phyloP scores from a whole-genome alignment of 2,113 vertebrate genomes.

The Prochilodus magdalenae region DNA sequence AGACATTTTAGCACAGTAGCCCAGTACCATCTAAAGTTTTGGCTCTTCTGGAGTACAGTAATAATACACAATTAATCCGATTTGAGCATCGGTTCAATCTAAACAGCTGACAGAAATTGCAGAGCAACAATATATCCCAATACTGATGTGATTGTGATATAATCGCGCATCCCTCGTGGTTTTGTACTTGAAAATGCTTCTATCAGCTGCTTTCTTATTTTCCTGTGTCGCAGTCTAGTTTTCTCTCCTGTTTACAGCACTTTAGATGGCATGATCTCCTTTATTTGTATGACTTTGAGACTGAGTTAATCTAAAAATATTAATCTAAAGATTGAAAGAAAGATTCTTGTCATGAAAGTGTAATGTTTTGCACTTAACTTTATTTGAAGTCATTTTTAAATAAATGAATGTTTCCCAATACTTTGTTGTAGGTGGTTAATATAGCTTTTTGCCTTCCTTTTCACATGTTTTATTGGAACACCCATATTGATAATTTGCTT shows the following conservation, averaged over 20 bases:
- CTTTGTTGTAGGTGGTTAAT: not conserved
- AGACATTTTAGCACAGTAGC: too few species aligned
- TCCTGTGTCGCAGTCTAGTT: not conserved
- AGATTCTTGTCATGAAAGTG: not conserved
- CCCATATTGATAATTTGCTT: not conserved
- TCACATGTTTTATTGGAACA: not conserved
- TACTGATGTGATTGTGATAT: too few species aligned
- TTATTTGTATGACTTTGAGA: constrained; percentile 43
- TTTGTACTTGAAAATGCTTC: not conserved
- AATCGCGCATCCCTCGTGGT: not conserved
- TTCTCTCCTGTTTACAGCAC: not conserved
- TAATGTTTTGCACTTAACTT: not conserved
- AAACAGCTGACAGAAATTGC: too few species aligned
- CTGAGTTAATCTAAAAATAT: constrained; percentile 3
- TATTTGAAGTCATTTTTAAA: constrained; percentile 13
- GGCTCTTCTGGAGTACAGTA: too few species aligned
- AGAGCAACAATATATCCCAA: too few species aligned
- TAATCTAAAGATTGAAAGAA: constrained; percentile 12
- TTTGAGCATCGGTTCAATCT: too few species aligned
- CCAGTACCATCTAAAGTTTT: too few species aligned
- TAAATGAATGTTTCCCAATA: constrained; percentile 4
- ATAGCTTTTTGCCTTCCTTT: not conserved
- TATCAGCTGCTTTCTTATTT: not conserved
- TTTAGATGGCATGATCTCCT: constrained; percentile 26
- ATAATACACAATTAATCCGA: too few species aligned